phyloP scores from a whole-genome alignment of 1,140 invertebrate species.

The Ptiloglossa arizonensis region DNA sequence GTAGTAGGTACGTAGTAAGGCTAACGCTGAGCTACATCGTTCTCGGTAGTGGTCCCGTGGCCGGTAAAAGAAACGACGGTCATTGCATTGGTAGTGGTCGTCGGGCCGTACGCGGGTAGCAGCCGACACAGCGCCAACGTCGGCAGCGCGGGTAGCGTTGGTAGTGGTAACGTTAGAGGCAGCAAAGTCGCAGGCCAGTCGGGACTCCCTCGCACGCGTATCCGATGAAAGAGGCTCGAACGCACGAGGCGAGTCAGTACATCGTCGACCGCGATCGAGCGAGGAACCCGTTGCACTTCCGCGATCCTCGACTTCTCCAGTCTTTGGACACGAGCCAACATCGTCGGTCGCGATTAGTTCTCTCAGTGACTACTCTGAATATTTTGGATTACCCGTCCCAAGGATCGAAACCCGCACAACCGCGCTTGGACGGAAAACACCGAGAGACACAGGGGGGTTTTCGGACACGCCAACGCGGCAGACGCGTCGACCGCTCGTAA shows the following conservation, averaged over 20 bases:
- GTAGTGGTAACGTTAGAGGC: slow-evolving; percentile 28
- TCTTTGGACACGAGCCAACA: not conserved
- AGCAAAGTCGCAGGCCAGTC: slow-evolving; percentile 52
- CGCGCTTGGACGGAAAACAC: not conserved
- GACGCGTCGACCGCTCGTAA: not conserved
- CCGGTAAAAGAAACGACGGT: slow-evolving; percentile 12
- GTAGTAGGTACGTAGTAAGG: not conserved
- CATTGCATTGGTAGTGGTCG: slow-evolving; percentile 12
- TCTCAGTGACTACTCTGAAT: not conserved
- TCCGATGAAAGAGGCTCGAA: slow-evolving; percentile 53
- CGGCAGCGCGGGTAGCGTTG: not conserved
- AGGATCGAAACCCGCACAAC: not conserved
- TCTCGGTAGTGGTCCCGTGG: not conserved
- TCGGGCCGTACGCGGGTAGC: slow-evolving; percentile 3
- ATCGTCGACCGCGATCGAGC: slow-evolving; percentile 59
- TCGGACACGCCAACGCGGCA: too few species aligned
- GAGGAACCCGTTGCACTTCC: slow-evolving; percentile 28
- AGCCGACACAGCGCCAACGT: not conserved
- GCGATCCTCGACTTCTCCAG: not conserved
- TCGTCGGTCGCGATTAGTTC: not conserved
- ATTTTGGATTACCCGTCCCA: not conserved
- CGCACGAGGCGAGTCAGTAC: slow-evolving; percentile 67
- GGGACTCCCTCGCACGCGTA: slow-evolving; percentile 64
- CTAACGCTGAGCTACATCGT: not conserved
- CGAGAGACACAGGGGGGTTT: too few species aligned